phyloP scores from a whole-genome alignment of 2,797 vertebrate species.

The Channa striata region DNA sequence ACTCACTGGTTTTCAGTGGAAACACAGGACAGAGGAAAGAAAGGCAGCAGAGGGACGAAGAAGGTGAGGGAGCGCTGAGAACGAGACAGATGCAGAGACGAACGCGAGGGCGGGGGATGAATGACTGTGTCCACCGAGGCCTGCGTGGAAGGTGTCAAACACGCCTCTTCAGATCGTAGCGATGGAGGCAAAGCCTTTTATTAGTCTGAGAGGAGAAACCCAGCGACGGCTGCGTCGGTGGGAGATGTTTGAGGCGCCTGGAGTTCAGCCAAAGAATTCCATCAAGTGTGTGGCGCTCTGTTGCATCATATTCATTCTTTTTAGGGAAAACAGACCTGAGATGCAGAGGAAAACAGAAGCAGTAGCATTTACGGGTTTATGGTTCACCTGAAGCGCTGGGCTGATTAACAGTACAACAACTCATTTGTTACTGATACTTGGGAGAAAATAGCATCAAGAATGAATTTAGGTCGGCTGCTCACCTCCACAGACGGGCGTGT shows the following conservation, averaged over 20 bases:
- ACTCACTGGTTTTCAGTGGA: conserved; percentile 32
- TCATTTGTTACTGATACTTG: neutral
- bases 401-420: conserved; percentile 34
- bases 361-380: conserved; percentile 48
- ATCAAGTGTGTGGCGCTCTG: conserved; percentile 18
- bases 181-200: conserved; percentile 41
- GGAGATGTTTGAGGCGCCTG: conserved; percentile 50
- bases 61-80: conserved; percentile 10
- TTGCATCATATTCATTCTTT: conserved; percentile 39
- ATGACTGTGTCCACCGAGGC: conserved; percentile 30
- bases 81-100: conserved; percentile 14
- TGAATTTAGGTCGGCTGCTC: no score
- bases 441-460: no score
- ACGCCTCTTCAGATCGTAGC: conserved; percentile 49
- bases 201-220: conserved; percentile 57
- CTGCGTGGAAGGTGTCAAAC: conserved; percentile 51
- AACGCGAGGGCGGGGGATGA: conserved; percentile 16
- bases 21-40: conserved; percentile 19
- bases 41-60: neutral
- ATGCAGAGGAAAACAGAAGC: conserved; percentile 35
- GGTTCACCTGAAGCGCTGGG: conserved; percentile 7
- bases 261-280: conserved; percentile 63
- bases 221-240: conserved; percentile 54
- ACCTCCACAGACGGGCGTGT: no score
- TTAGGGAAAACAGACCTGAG: conserved; percentile 31